Percentiles rank a stretch among this genome's conserved stretches.
Evolutionary conservation across 1,140 invertebrate species (phyloP).

Genomic region (Drosophila lacteicornis): DNA sequence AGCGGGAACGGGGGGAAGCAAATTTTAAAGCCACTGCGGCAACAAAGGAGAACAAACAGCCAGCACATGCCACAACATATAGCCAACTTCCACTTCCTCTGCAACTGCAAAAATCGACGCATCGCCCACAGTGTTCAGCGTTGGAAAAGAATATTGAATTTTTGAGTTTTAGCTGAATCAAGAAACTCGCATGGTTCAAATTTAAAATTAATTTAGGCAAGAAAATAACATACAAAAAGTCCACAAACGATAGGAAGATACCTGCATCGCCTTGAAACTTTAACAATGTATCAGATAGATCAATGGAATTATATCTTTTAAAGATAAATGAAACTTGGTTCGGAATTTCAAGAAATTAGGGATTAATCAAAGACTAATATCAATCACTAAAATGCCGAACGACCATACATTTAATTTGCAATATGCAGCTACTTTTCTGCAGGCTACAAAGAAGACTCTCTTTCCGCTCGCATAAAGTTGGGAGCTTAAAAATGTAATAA

Average conservation of each 20-base stretch:
- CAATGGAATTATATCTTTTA: not conserved
- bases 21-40: slow-evolving; percentile 77
- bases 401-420: too few relatives aligned
- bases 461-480: too few relatives aligned
- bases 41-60: slow-evolving; percentile 64
- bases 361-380: too few relatives aligned
- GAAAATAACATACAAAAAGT: slow-evolving; percentile 5
- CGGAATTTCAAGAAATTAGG: too few relatives aligned
- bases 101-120: slow-evolving; percentile 22
- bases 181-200: not conserved
- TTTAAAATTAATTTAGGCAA: not conserved
- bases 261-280: not conserved
- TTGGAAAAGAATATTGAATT: not conserved
- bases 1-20: not conserved
- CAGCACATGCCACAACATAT: slow-evolving; percentile 41
- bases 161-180: not conserved
- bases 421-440: too few relatives aligned
- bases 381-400: too few relatives aligned
- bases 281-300: not conserved
- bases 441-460: too few relatives aligned
- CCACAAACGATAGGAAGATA: not conserved
- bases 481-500: too few relatives aligned
- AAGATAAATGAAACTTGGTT: too few relatives aligned
- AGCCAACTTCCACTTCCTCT: slow-evolving; percentile 7
- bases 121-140: slow-evolving; percentile 13